Percentiles rank a stretch among this genome's conserved stretches.
phyloP scores from a whole-genome alignment of 2,888 invertebrate genomes.

The Chloroclystis v-ata region DNA sequence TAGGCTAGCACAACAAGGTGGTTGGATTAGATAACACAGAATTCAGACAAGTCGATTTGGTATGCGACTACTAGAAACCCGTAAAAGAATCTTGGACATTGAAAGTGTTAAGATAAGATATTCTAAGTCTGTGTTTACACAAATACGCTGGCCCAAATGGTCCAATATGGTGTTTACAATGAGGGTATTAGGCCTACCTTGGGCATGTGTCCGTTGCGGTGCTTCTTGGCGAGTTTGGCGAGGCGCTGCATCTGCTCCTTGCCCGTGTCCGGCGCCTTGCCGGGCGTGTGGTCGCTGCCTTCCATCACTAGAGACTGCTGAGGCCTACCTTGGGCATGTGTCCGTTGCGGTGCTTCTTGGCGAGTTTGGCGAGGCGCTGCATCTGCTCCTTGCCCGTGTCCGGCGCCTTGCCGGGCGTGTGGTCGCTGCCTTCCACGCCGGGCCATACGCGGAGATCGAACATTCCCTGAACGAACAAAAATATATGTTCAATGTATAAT shows the following conservation, averaged over 20 bases:
- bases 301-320: too few species aligned
- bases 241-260: constrained; percentile 93
- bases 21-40: too few species aligned
- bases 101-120: too few species aligned
- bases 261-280: constrained; percentile 87
- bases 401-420: constrained; percentile 91
- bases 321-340: constrained; percentile 89
- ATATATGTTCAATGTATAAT: too few species aligned
- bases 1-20: too few species aligned
- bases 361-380: constrained; percentile 92
- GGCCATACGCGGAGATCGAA: constrained; percentile 96
- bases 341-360: constrained; percentile 95
- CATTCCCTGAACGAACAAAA: constrained; percentile 84
- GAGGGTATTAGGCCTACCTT: too few species aligned
- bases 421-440: constrained; percentile 87
- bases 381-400: constrained; percentile 90
- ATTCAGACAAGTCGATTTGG: too few species aligned
- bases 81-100: too few species aligned
- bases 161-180: too few species aligned
- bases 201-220: constrained; percentile 94
- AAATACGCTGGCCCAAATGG: too few species aligned
- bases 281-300: constrained; percentile 88
- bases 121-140: too few species aligned
- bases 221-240: constrained; percentile 94
- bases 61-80: too few species aligned